Evolutionary conservation across 2,113 vertebrate species (phyloP), one percentile per base, ranked within the genome.

Genomic region (Atherinomorus stipes): DNA sequence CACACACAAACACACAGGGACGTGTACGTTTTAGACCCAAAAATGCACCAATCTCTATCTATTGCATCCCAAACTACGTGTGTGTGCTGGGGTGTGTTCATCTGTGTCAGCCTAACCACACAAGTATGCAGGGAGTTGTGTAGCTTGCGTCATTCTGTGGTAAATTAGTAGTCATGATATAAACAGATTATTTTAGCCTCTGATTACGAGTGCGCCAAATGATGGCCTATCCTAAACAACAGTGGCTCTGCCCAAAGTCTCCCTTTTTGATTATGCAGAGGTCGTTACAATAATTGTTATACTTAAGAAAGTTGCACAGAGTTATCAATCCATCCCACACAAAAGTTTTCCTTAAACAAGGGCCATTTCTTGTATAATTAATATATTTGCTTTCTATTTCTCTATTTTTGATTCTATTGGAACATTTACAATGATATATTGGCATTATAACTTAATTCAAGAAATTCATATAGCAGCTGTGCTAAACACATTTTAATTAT

Each of bases 121-220:
- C 64, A 54, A 4, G 12, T 62, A 85, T 54, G 57, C 76, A 81
- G 79, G 63, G 67, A 85, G 68, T 52, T 62, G 31, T 67, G 78
- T 63, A 71, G 21, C 83, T 77, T 85, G 85, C 86, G 76, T 90
- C 89, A 78, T n/a, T 69, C 64, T 80, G 84, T 81, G 86, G 91
- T 82, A 90, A 83, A 91, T 91, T 84, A 90, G 86, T 76, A 86
- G 80, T 71, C 73, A 37, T 71, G 74, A 83, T 84, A 72, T 74
- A 87, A 83, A 81, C 71, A 80, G 77, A 85, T 86, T 77, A 80
- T 88, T 86, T 87, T 68, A 84, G 85, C 69, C 82, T 86, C 78
- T 88, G 84, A 86, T 92, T 91, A 89, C 51, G 60, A 74, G 71
- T 16, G 18, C 40, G 86, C 78, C 69, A 88, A 90, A 88, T 89